Evolutionary conservation across 64 coral and sea anemone species (phyloP).

Genomic region (Actinia tenebrosa): DNA sequence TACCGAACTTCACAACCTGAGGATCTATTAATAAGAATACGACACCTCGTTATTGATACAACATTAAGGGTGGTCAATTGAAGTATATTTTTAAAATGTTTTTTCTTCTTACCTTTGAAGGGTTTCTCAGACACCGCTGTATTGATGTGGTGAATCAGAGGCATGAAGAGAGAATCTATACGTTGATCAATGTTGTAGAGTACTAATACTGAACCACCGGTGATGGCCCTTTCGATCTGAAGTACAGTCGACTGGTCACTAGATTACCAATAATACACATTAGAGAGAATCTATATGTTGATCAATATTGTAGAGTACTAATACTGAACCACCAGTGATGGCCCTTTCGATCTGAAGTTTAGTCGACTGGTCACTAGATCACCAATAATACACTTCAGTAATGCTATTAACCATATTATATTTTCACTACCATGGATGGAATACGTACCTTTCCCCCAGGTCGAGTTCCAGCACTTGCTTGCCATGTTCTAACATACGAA

Average conservation of each 20-base stretch:
- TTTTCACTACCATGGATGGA: not conserved
- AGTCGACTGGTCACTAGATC: slow-evolving; percentile 62
- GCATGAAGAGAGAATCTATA: slow-evolving; percentile 93
- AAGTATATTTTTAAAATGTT: not conserved
- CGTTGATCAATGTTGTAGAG: slow-evolving; percentile 80
- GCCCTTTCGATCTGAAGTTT: slow-evolving; percentile 87
- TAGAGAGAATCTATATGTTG: slow-evolving; percentile 74
- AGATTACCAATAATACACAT: not conserved
- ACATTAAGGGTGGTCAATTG: no score
- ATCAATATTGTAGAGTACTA: slow-evolving; percentile 89
- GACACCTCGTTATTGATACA: no score
- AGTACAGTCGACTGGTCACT: slow-evolving; percentile 76
- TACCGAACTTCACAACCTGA: slow-evolving; percentile 80
- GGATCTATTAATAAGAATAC: slow-evolving; percentile 33
- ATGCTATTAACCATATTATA: not conserved
- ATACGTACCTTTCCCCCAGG: slow-evolving; percentile 67
- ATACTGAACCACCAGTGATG: slow-evolving; percentile 64
- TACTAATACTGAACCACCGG: slow-evolving; percentile 68
- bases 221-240: slow-evolving; percentile 90
- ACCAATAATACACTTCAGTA: not conserved
- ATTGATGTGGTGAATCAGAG: slow-evolving; percentile 84
- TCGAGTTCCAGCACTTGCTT: slow-evolving; percentile 80
- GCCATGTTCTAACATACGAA: slow-evolving; percentile 66
- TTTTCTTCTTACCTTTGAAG: slow-evolving; percentile 49
- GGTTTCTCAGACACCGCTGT: slow-evolving; percentile 46